Evolutionary conservation across 1,140 invertebrate species (phyloP).

Genomic region (Pogonognathellus flavescens): DNA sequence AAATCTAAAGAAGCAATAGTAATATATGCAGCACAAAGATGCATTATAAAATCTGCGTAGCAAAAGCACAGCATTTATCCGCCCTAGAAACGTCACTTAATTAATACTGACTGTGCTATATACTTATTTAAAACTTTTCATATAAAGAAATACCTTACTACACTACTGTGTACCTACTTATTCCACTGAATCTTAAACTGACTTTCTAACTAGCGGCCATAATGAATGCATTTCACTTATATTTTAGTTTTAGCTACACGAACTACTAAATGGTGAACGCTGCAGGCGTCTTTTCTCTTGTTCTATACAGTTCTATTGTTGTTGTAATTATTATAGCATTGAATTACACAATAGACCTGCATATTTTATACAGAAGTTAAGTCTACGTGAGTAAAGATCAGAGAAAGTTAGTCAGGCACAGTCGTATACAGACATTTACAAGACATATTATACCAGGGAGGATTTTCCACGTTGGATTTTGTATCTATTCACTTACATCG

Average conservation of each 20-base stretch:
- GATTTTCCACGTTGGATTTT: no score
- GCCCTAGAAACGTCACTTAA: slow-evolving; percentile 22
- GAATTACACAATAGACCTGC: neutral
- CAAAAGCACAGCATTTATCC: neutral
- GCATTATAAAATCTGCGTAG: slow-evolving; percentile 25
- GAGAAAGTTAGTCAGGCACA: neutral
- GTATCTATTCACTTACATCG: no score
- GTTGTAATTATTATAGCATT: slow-evolving; percentile 25
- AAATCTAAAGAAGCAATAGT: no score
- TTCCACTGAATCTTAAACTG: neutral
- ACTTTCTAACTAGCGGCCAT: neutral
- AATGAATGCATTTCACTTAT: slow-evolving; percentile 36
- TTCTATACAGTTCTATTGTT: no score
- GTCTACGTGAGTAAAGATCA: neutral
- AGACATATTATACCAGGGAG: no score
- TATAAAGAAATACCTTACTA: no score
- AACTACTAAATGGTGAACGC: neutral
- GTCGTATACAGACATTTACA: no score
- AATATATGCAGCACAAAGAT: no score
- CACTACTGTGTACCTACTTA: no score
- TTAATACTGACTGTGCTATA: no score
- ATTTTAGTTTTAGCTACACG: neutral
- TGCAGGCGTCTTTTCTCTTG: neutral
- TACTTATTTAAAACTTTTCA: no score
- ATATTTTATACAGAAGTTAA: neutral